Conservation (phyloP, 2,797 vertebrate genomes). For the Chiroxiphia lanceolata region DNA sequence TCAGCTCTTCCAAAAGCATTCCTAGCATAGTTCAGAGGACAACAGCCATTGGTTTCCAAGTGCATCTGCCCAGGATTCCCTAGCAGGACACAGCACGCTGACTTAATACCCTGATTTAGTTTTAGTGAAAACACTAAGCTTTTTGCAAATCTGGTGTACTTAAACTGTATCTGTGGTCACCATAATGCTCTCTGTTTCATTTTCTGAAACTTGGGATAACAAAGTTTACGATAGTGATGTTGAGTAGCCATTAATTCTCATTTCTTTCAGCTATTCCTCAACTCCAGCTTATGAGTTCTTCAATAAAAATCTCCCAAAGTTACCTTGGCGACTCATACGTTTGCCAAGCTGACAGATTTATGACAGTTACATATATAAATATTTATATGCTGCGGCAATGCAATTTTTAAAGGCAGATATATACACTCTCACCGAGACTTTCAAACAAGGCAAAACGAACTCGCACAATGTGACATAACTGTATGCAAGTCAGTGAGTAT, state of each 20-base stretch:
- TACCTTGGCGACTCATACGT: constrained; percentile 76
- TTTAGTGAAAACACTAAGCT: not conserved
- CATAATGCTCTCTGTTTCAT: not conserved
- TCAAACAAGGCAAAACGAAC: not conserved
- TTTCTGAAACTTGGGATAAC: constrained; percentile 55
- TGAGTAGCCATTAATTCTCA: constrained; percentile 38
- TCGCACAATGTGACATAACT: not conserved
- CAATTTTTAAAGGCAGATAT: constrained; percentile 71
- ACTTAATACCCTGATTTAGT: not conserved
- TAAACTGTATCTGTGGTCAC: not conserved
- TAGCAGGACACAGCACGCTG: not conserved
- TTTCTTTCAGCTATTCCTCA: constrained; percentile 63
- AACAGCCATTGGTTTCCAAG: not conserved
- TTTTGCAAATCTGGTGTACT: not conserved
- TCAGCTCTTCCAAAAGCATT: not conserved
- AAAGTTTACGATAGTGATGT: constrained; percentile 49
- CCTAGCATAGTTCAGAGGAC: not conserved
- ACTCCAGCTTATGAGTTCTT: constrained; percentile 59
- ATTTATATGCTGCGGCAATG: constrained; percentile 79
- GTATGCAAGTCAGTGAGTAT: not conserved
- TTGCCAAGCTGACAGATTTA: constrained; percentile 78
- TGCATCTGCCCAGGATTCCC: not conserved
- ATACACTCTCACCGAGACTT: constrained; percentile 19
- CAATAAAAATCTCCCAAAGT: constrained; percentile 73
- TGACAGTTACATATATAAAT: constrained; percentile 81